A percentile compares a stretch with the other conserved stretches of the same genome.
phyloP scores from a whole-genome alignment of 2,113 vertebrate genomes.

The Myrmecobius fasciatus region DNA sequence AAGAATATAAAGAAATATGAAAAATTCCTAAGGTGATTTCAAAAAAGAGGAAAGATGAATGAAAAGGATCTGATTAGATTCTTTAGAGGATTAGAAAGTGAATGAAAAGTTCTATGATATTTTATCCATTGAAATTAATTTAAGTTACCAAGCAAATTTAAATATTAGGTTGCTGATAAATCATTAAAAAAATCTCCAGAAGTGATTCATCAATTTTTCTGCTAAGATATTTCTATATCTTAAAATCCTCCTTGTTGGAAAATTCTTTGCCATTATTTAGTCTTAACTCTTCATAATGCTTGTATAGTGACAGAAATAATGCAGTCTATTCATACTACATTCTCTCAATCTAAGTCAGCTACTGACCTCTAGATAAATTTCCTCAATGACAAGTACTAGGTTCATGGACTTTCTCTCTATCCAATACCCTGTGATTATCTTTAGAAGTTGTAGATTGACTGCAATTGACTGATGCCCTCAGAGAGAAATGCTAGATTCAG shows the following conservation, averaged over 20 bases:
- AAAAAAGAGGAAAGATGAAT: neutral
- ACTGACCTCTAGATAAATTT: neutral
- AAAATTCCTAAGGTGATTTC: neutral
- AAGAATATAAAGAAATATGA: neutral
- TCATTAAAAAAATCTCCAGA: constrained; percentile 24
- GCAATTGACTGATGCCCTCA: neutral
- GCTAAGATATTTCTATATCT: constrained; percentile 34
- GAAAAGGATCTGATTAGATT: neutral
- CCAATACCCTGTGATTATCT: neutral
- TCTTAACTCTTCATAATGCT: constrained; percentile 35
- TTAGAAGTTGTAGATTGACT: neutral
- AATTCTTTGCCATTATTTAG: constrained; percentile 39
- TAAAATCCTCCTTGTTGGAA: constrained; percentile 38
- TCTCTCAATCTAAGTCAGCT: neutral
- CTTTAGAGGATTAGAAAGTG: neutral
- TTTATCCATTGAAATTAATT: neutral
- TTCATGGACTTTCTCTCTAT: neutral
- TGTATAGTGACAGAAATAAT: constrained; percentile 16
- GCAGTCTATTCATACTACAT: neutral
- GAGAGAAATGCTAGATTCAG: neutral
- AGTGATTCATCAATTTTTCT: constrained; percentile 53
- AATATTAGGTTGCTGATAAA: neutral
- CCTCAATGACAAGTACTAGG: neutral
- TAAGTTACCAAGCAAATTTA: neutral
- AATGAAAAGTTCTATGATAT: neutral